phyloP scores from a whole-genome alignment of 2,888 invertebrate species.

The Subacronicta megacephala region DNA sequence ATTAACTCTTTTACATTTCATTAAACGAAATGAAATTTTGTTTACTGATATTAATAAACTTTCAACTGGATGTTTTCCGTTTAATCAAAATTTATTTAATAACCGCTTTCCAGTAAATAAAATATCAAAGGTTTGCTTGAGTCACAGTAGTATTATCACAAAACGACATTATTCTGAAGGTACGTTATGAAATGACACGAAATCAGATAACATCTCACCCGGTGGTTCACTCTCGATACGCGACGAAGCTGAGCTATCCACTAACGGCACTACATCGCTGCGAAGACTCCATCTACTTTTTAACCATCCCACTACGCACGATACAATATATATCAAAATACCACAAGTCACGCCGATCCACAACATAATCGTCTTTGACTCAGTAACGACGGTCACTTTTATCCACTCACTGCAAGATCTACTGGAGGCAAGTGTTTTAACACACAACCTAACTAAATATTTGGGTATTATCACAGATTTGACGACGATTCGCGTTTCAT shows the following conservation, averaged over 20 bases:
- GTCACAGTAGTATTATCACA: constrained; percentile 43
- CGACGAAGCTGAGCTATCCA: constrained; percentile 65
- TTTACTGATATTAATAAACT: constrained; percentile 28
- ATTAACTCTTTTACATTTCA: constrained; percentile 32
- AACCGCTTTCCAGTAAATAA: constrained; percentile 16
- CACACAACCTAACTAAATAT: constrained; percentile 61
- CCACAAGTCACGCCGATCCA: constrained; percentile 72
- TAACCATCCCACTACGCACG: constrained; percentile 64
- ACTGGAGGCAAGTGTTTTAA: constrained; percentile 57
- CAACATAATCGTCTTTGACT: constrained; percentile 58
- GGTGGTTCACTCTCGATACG: constrained; percentile 73
- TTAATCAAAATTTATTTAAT: constrained; percentile 16
- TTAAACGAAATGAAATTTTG: constrained; percentile 27
- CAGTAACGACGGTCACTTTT: constrained; percentile 33
- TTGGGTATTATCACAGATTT: constrained; percentile 62
- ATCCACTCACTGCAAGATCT: constrained; percentile 59
- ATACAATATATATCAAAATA: constrained; percentile 64
- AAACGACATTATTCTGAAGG: constrained; percentile 52
- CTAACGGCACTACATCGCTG: constrained; percentile 70
- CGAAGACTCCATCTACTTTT: constrained; percentile 47
- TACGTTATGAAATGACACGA: constrained; percentile 65
- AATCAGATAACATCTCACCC: constrained; percentile 69
- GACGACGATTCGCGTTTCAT: constrained; percentile 56
- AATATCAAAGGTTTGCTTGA: background rate
- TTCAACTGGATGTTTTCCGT: constrained; percentile 21